Evolutionary conservation across 2,797 vertebrate genomes (phyloP), one percentile per base, ranked within the genome.

Genomic region (Distichodus sexfasciatus): DNA sequence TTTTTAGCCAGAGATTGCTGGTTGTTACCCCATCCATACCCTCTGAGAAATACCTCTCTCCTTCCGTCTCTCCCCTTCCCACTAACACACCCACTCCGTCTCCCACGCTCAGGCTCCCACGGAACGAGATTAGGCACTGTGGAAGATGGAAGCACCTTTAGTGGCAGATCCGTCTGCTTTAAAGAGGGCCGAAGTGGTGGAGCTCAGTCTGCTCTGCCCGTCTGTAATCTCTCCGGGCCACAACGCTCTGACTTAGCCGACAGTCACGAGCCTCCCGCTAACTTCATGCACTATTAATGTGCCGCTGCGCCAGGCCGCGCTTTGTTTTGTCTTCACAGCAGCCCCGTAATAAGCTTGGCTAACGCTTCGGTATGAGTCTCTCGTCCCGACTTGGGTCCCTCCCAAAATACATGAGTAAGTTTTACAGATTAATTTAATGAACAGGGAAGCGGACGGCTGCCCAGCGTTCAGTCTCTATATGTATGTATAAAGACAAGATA

Each of bases 1-100:
- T 91, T 89, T 88, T 89, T 88, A 89, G 85, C 64, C n/a, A 71
- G 71, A 63, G 41, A 46, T 76, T 76, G 79, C 79, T 77, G 83
- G 81, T 77, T 77, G 73, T 61, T 80, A 76, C 75, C 82, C 79
- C 41, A 35, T 61, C 79, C 41, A 35, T 61, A 82, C 84, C 82
- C 78, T 83, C 72, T 65, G 78, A 82, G 83, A 77, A 83, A 79
- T 81, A 62, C 51, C 48, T 50, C 62, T 71, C 10, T 24, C 66
- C 76, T 46, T 2, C 4, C 21, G 3, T 17, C 0, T 17, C 4
- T 3, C 74, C 71, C 44, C 38, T 66, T 72, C 72, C 14, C 57
- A 36, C 67, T 40, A 65, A 76, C 66, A 44, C 74, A 71, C 10
- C 14, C 59, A 64, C 66, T 66, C 43, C n/a, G 62, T 53, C 26